Base-by-base conservation (phyloP, 2,888 invertebrate genomes). In the Acleris holmiana region DNA sequence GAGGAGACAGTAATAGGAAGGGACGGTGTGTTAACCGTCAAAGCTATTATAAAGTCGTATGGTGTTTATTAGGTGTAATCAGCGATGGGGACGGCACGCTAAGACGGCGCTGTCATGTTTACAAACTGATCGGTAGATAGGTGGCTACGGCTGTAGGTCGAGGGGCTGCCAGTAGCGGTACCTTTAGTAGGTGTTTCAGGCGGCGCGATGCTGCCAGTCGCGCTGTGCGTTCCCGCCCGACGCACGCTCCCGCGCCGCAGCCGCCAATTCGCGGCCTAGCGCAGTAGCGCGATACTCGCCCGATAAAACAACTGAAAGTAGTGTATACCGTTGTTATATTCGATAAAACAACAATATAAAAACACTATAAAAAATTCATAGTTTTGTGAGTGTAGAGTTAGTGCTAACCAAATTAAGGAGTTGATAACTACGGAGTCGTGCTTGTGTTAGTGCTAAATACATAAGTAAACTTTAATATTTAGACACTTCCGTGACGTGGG, bases 371-470 rank as follows among this genome's bases (percentile, higher is more conserved):
- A 35, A 53, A 59, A 47, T 25, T 35, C 15, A 23, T 40, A 49
- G 44, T 35, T 35, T 50, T 18, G 53, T 40, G 44, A 51, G 51
- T 49, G 49, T 44, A 48, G 49, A 60, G 44, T 59, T 59, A 47
- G 64, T 60, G 65, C 44, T 65, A 65, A 60, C 29, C 48, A 55
- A 60, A 60, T 65, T 60, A 50, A 35, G n/a, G 25, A 63, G 59
- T 65, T 61, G 54, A 19, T 59, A 59, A 64, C 57, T 48, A 35
- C n/a, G 49, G 49, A 59, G 29, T 59, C 59, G 65, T 65, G 65
- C 59, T 59, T 54, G 65, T 65, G 65, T 64, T 54, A 44, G 59
- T 65, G 65, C 60, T 65, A 65, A 60, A 60, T 49, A 29, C 49
- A 44, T 65, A 23, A 60, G 65, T 65, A 65, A 65, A 65, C 65